Evolutionary conservation across 2,888 invertebrate species (phyloP), one percentile per base, ranked within the genome.

Genomic region (Platycheirus albimanus): DNA sequence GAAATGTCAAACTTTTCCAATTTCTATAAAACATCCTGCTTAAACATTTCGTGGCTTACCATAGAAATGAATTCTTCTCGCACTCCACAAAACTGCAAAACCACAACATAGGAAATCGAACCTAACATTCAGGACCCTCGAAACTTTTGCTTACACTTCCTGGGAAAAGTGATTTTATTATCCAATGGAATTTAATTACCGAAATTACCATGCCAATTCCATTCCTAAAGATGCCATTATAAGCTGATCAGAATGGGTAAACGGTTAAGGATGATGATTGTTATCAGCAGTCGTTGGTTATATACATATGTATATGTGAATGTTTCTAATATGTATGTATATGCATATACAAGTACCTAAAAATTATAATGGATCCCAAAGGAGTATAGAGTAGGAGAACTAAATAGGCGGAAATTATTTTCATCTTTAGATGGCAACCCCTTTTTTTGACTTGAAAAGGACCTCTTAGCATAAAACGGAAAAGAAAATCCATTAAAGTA

Each of bases 401-500:
- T 15, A 17, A 47, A 49, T 28, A 28, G 58, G 63, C 61, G 81
- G 76, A 76, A 81, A 81, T 76, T 76, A 71, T 66, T 81, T 71
- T 67, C 81, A 71, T 66, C 76, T 71, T 58, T 30, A 61, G 71
- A 76, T 63, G 54, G 52, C 51, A 61, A 76, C 43, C 47, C 66
- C 41, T 41, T 71, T 41, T 71, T 67, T 56, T 15, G 20, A 17
- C 10, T 49, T 61, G 52, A 63, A 70, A 67, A 56, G 52, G 70
- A 70, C 58, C 64, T 64, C 51, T 80, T 20, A 47, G 20, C 36
- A 13, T 4, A 30, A 28, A 69, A 64, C 74, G 70, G 76, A 71
- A 76, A 71, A 61, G 76, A 76, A 81, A 81, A 76, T 67, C 81
- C 81, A 81, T 76, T 81, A 81, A 51, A 71, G 80, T 67, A 66